phyloP scores from a whole-genome alignment of 1,140 invertebrate species.

The Pinna nobilis region DNA sequence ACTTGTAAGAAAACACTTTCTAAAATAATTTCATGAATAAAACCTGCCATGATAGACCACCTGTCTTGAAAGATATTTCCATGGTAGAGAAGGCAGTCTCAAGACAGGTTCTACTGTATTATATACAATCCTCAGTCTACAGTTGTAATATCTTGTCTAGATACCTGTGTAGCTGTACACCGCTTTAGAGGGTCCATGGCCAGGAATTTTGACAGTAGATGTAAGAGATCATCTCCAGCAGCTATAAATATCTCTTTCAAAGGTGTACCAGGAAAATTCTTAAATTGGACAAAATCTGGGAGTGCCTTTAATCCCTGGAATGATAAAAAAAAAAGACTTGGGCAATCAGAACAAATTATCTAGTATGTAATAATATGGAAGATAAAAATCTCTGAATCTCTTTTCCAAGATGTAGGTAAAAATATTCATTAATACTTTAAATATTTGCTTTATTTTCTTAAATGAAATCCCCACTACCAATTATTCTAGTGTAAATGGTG shows the following conservation, averaged over 20 bases:
- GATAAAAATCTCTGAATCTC: not conserved
- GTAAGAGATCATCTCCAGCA: conserved; percentile 93
- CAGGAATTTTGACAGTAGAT: conserved; percentile 87
- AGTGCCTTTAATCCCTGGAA: conserved; percentile 85
- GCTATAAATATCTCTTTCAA: conserved; percentile 96
- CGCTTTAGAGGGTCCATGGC: conserved; percentile 90
- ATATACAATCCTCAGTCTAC: not conserved
- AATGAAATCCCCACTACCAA: not conserved
- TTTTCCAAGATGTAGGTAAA: not conserved
- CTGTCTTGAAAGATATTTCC: too few relatives aligned
- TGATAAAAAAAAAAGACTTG: conserved; percentile 1
- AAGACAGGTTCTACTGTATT: not conserved
- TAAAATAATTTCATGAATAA: too few relatives aligned
- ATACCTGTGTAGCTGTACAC: conserved; percentile 87
- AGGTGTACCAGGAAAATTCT: conserved; percentile 87
- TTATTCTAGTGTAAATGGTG: not conserved
- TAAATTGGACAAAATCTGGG: conserved; percentile 96
- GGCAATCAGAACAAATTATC: not conserved
- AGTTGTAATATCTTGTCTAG: not conserved
- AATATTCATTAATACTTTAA: not conserved
- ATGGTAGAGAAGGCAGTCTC: too few relatives aligned
- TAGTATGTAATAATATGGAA: too few relatives aligned
- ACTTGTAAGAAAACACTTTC: not conserved
- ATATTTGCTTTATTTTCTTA: too few relatives aligned
- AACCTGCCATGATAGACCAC: too few relatives aligned